Percentiles rank a stretch among this genome's conserved stretches.
Conservation (phyloP, 1,140 invertebrate species). For the Habropoda laboriosa region DNA sequence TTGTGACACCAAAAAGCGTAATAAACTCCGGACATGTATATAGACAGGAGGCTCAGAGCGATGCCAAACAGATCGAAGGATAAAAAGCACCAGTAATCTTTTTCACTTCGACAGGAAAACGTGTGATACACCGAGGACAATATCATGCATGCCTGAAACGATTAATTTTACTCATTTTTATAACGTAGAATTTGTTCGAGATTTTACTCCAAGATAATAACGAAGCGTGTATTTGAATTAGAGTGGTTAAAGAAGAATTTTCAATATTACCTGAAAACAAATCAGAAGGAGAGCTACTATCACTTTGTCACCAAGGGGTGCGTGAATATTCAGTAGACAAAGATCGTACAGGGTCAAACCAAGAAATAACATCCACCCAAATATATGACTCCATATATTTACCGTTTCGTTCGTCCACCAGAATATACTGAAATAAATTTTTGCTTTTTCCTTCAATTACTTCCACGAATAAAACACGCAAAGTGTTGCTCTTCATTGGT, state of each 20-base stretch:
- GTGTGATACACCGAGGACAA: conserved; percentile 96
- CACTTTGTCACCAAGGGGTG: conserved; percentile 90
- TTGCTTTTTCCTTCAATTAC: neutral
- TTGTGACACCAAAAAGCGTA: conserved; percentile 98
- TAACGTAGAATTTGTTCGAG: neutral
- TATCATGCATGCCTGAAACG: conserved; percentile 93
- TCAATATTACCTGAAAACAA: conserved; percentile 90
- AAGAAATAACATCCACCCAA: conserved; percentile 94
- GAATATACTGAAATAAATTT: conserved; percentile 87
- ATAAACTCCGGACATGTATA: conserved; percentile 97
- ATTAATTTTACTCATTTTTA: neutral
- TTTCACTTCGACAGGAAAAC: conserved; percentile 95
- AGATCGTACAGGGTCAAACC: conserved; percentile 93
- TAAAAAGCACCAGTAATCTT: conserved; percentile 93
- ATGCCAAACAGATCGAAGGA: conserved; percentile 97
- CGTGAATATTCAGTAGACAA: conserved; percentile 89
- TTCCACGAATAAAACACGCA: neutral
- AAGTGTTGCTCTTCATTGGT: neutral
- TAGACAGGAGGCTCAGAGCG: conserved; percentile 94
- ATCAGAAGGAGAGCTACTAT: conserved; percentile 91
- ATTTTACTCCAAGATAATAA: too few relatives aligned
- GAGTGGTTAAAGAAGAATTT: neutral
- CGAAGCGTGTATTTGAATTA: neutral
- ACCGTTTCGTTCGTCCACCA: conserved; percentile 99
- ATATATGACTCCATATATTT: conserved; percentile 98